Evolutionary conservation across 2,888 invertebrate genomes (phyloP), one percentile per base, ranked within the genome.

Genomic region (Mamestra brassicae): DNA sequence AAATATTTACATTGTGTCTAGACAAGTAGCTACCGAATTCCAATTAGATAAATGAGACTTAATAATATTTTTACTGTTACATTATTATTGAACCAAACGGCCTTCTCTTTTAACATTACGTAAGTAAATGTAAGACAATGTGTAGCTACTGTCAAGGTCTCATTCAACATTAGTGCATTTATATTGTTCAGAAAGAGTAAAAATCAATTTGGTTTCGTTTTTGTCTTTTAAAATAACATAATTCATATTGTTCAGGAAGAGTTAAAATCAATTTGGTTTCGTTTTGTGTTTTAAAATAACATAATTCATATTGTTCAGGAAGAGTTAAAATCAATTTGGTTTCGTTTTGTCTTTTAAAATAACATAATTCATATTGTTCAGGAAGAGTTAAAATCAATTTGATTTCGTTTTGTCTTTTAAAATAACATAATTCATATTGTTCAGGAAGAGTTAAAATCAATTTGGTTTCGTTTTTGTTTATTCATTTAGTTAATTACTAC

Each of bases 1-100:
- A 69, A 64, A 69, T 66, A 52, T 66, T 70, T n/a, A n/a, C 66
- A 62, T n/a, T n/a, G 4, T 13, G 67, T 70, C 70, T 70, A 66
- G 70, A 66, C 54, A 54, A 54, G 34, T 67, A 45, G 34, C 45
- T 15, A 70, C 45, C 4, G 70, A n/a, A 73, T n/a, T 34, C 17
- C 42, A 73, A 60, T 52, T 45, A 73, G 7, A 15, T n/a, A 52
- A 73, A 60, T 73, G 42, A n/a, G 17, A 13, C 34, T 34, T 50
- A 34, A 73, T n/a, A 13, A 11, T 71, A 38, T 47, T 34, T 15
- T 52, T n/a, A 38, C 26, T 4, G 26, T 52, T 60, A 13, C 13
- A 60, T 11, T 45, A 42, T 42, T 54, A 45, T 38, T 64, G 4
- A 57, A 34, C 5, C n/a, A 57, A 15, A 36, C 15, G 11, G 54